Conservation (phyloP, 2,797 vertebrate species). For the Cuniculus paca region DNA sequence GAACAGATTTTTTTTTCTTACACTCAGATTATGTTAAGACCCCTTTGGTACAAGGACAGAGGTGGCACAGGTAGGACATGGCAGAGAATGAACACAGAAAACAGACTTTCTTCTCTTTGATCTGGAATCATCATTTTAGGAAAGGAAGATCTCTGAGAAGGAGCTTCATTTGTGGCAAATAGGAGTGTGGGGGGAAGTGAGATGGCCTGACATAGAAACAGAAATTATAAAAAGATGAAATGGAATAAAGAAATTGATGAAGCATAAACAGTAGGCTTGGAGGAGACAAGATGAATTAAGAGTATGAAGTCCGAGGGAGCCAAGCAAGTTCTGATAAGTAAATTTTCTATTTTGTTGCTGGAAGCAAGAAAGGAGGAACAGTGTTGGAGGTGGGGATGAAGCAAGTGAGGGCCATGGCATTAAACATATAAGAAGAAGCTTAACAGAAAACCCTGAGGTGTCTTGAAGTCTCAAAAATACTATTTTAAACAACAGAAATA, state of each 20-base stretch:
- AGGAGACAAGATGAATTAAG: neutral
- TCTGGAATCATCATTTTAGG: neutral
- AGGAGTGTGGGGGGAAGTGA: neutral
- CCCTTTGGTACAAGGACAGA: neutral
- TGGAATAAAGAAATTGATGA: neutral
- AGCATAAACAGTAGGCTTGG: neutral
- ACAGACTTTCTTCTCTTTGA: neutral
- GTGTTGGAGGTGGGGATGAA: too few species aligned
- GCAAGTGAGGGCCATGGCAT: too few species aligned
- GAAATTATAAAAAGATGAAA: neutral
- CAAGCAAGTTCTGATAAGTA: neutral
- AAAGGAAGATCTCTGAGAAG: neutral
- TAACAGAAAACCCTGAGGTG: neutral
- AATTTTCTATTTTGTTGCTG: neutral
- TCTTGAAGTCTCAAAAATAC: neutral
- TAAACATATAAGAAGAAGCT: neutral
- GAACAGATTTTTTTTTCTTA: neutral
- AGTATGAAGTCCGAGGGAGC: neutral
- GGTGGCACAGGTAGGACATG: neutral
- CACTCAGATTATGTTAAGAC: neutral
- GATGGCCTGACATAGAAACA: neutral
- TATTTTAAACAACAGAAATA: neutral
- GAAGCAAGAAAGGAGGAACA: neutral
- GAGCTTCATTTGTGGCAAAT: neutral
- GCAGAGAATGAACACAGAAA: neutral